Base-by-base conservation (phyloP, 1,140 invertebrate genomes). In the Delia radicum region DNA sequence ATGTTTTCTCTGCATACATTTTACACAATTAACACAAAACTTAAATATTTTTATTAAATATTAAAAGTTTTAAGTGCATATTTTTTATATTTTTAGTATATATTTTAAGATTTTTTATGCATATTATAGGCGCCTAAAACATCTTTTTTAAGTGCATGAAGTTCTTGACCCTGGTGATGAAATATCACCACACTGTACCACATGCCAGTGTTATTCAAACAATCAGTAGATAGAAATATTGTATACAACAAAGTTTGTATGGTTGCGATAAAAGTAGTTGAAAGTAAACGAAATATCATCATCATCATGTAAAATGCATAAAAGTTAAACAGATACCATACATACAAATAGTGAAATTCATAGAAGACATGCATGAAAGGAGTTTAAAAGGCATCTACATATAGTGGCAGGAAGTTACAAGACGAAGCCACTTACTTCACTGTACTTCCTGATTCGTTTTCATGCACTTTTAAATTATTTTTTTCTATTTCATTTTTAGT, bases 371-470 rank as follows among this genome's bases (percentile, higher is more conserved):
- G 48, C 48, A 55, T 55, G 48, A 55, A 55, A 24, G 48, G 24
- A 55, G 48, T 55, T 55, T 55, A 55, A 24, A 55, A 55, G 48
- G 48, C 48, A 55, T 21, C 48, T 21, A 21, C 18, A 55, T 5
- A 55, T 8, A 55, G 26, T 29, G 26, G 29, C 65, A 69, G n/a
- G 29, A 69, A 69, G 29, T 33, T 69, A 24, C 29, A 31, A 69
- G 31, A 31, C 24, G 65, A 69, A 69, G 65, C 65, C 65, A 69
- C 29, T 69, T 67, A 33, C 29, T 24, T 37, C 31, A 18, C 29
- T 69, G 24, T 21, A 69, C 65, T 69, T 69, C 65, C 65, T 69
- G 65, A 69, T 69, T 69, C 65, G 65, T 69, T 69, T 69, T 69
- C 37, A 69, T 69, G 65, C 65, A 21, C 65, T 69, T 69, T 69